These are phyloP conservation scores for Alaudala cheleensis DNA, from an alignment of 2,113 vertebrate species.

Conservation along the genomic window DNA sequence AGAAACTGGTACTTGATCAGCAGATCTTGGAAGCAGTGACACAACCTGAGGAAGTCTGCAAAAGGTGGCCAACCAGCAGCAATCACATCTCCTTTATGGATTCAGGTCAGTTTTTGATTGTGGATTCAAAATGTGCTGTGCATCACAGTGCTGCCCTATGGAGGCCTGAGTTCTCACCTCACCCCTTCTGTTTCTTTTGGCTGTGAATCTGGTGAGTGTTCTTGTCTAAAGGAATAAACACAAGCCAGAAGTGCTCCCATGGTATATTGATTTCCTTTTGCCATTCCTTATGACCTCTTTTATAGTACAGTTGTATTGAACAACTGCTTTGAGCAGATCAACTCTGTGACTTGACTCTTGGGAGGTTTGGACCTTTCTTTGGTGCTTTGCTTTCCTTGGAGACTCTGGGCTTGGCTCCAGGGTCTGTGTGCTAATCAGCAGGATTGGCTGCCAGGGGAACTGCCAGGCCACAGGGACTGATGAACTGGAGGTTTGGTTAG, in stretches of 20 bases:
- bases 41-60: background rate
- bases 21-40: background rate
- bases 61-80: background rate
- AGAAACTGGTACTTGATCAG: background rate
- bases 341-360: background rate
- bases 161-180: background rate
- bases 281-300: background rate
- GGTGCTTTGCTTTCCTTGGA: background rate
- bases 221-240: background rate
- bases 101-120: background rate
- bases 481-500: background rate
- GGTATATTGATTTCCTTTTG: background rate
- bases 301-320: background rate
- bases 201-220: background rate
- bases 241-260: background rate
- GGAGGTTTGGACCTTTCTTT: background rate
- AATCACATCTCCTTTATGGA: background rate
- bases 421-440: background rate
- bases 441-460: background rate
- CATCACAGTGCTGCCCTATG: rapidly evolving
- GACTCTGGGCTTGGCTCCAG: background rate
- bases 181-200: background rate
- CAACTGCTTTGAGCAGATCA: rapidly evolving
- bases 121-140: background rate
- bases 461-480: background rate